Conservation (phyloP, 2,888 invertebrate genomes). For the Tetragonula carbonaria region DNA sequence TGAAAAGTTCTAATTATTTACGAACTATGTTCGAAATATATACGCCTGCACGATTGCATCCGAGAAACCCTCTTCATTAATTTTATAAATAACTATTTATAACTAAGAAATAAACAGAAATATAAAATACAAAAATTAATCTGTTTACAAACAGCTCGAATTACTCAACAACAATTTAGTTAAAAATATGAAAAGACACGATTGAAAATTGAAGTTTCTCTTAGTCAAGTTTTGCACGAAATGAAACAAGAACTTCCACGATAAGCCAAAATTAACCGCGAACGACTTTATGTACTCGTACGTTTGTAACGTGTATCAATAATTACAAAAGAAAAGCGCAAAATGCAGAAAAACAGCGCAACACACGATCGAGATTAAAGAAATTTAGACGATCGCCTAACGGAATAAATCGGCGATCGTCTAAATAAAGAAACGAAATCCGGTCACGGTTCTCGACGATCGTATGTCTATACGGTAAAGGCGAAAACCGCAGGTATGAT, state of each 20-base stretch:
- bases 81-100: no score
- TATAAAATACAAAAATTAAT: background rate
- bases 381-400: no score
- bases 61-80: no score
- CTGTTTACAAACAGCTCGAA: background rate
- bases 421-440: background rate
- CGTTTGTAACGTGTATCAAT: background rate
- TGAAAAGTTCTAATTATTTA: background rate
- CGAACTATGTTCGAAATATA: no score
- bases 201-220: no score
- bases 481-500: constrained; percentile 43
- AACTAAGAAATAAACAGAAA: background rate
- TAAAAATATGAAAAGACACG: no score
- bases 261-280: background rate
- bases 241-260: no score
- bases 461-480: background rate
- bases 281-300: background rate
- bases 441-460: background rate
- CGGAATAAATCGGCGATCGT: background rate
- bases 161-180: background rate
- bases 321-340: background rate
- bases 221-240: no score
- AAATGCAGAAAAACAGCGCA: background rate
- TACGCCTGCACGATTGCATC: no score
- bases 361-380: background rate